A percentile compares a stretch with the other conserved stretches of the same genome.
Evolutionary conservation across 2,113 vertebrate genomes (phyloP).

Genomic region (Excalfactoria chinensis): DNA sequence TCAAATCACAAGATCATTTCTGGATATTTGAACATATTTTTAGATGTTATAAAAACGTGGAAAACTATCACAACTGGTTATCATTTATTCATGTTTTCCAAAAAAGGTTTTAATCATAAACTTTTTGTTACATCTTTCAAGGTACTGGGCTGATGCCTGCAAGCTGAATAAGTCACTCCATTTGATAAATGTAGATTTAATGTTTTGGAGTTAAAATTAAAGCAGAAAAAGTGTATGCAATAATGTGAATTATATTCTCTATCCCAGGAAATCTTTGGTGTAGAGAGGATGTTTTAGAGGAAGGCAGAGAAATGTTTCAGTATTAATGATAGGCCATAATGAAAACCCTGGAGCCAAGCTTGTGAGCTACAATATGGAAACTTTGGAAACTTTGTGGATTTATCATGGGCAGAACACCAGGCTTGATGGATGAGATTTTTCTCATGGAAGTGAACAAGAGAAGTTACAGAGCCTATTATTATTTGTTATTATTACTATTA

Average conservation of each 20-base stretch:
- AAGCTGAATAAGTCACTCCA: conserved; percentile 69
- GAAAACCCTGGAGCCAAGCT: conserved; percentile 44
- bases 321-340: conserved; percentile 25
- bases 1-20: conserved; percentile 84
- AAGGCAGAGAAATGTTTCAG: conserved; percentile 42
- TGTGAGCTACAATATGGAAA: conserved; percentile 28
- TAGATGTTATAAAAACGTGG: conserved; percentile 82
- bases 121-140: conserved; percentile 74
- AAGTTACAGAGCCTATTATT: neutral
- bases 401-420: conserved; percentile 19
- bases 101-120: conserved; percentile 78
- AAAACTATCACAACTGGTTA: conserved; percentile 84
- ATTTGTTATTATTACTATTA: neutral
- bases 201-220: conserved; percentile 75
- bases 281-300: conserved; percentile 46
- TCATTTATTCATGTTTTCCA: conserved; percentile 81
- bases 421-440: conserved; percentile 5
- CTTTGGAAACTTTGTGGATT: conserved; percentile 13
- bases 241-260: conserved; percentile 45
- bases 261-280: conserved; percentile 59
- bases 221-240: conserved; percentile 46
- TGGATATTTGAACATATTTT: conserved; percentile 83
- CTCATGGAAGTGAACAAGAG: neutral
- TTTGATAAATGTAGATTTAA: conserved; percentile 78
- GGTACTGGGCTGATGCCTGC: conserved; percentile 43